Base-by-base conservation (phyloP, 2,888 invertebrate species). In the Monochamus alternatus region DNA sequence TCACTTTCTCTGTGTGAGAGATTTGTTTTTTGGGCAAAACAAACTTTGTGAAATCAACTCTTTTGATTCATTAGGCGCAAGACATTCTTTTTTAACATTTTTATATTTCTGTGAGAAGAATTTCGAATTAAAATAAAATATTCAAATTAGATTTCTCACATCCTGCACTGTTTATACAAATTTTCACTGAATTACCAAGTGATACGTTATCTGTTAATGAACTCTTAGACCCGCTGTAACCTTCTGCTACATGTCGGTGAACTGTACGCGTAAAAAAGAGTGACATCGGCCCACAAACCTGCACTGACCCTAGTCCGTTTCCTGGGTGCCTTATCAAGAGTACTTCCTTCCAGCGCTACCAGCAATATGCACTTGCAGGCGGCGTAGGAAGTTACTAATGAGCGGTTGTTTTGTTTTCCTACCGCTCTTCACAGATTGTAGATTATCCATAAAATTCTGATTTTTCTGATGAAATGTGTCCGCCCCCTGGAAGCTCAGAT, bases 271-370 rank as follows among this genome's bases (percentile, higher is more conserved):
- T 79, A 77, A 79, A 79, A 74, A 76, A 30, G 75, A 76, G 43
- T 38, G 70, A 71, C 72, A 74, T 73, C 81, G 74, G 66, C 82
- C 80, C 80, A 82, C 79, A 79, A 82, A 82, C 82, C 81, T 81
- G 81, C 75, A 75, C 22, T 74, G 80, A 78, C 78, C 79, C 76
- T 75, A 77, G 74, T 59, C 75, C 80, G 75, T 78, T 81, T 82
- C 82, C 82, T 82, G 80, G 74, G 72, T 55, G 73, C 7, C 52
- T 81, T 82, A 82, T 82, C 82, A 78, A 76, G 66, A 76, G 77
- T 75, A 73, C 74, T 82, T 82, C 82, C 82, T 82, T 75, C 65
- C 81, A 82, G 80, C 71, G 30, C 47, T 51, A 74, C 68, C 74
- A 78, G 67, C 74, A 59, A 14, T 63, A 76, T 79, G 77, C 76